Base-by-base conservation (phyloP, 2,113 vertebrate species). In the Amphilophus citrinellus region DNA sequence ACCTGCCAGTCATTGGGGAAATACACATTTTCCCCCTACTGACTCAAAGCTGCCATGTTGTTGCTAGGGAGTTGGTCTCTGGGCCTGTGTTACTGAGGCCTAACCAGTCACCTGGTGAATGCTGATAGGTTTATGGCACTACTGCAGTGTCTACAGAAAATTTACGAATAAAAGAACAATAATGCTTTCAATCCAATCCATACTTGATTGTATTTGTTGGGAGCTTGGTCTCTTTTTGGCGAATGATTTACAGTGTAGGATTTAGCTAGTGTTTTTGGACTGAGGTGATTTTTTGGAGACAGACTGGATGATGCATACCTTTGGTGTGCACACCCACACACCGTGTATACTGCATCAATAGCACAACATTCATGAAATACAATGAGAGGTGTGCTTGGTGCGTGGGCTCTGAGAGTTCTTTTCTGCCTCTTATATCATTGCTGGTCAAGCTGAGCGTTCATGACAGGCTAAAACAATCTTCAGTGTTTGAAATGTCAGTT, bases 191-290 rank as follows among this genome's bases (percentile, higher is more conserved):
- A 17, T 66, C 7, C 42, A 24, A 66, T 44, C n/a, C 7, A 66
- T 66, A 24, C 24, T 17, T 4, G 15, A 0, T 66, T 3, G n/a
- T 0, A 66, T 47, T 47, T 68, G 14, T 27, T 44, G 44, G 0
- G 37, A 24, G 0, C 22, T 66, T 24, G 17, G 63, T 24, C 13
- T 66, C 63, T 47, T 66, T 24, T 44, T 66, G 14, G 39, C 14
- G 44, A 66, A 44, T 27, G n/a, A 17, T 44, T 68, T 68, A 0
- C 42, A 5, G 0, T 71, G 47, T 30, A 47, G 24, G 42, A 47
- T 47, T 47, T 47, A 68, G 24, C 44, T 47, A 18, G 63, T 0
- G 24, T 17, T 68, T 68, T 27, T 47, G 39, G 63, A 68, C 22
- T 44, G 37, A 66, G 13, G 63, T 17, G 39, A 44, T 37, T 44